phyloP scores from a whole-genome alignment of 2,797 vertebrate genomes.

The Dicrostonyx torquatus region DNA sequence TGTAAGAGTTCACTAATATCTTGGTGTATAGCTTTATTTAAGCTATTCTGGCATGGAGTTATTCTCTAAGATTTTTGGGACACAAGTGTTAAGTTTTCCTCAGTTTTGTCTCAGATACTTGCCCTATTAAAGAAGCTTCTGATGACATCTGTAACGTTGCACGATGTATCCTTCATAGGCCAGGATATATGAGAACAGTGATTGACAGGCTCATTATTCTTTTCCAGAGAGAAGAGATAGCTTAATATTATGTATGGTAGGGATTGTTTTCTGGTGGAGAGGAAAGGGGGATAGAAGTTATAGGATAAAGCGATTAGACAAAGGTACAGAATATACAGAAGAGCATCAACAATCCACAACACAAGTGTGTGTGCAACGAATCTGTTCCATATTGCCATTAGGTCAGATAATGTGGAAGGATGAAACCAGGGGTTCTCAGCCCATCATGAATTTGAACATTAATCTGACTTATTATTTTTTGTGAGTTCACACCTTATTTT shows the following conservation, averaged over 20 bases:
- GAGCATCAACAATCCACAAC: neutral
- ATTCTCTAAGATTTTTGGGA: neutral
- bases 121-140: neutral
- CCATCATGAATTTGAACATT: neutral
- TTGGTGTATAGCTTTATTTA: neutral
- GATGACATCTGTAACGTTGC: neutral
- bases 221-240: neutral
- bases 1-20: neutral
- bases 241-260: neutral
- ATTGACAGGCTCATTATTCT: neutral
- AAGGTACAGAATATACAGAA: neutral
- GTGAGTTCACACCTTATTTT: neutral
- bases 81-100: neutral
- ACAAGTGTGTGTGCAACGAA: neutral
- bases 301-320: conserved; percentile 7
- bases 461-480: neutral
- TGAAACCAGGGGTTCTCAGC: neutral
- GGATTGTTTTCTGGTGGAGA: conserved; percentile 6
- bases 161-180: neutral
- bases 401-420: neutral
- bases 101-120: neutral
- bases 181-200: neutral
- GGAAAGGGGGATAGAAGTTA: neutral
- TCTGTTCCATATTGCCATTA: neutral
- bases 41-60: neutral